Conservation (phyloP, 2,888 invertebrate genomes). For the Dryocosmus kuriphilus region DNA sequence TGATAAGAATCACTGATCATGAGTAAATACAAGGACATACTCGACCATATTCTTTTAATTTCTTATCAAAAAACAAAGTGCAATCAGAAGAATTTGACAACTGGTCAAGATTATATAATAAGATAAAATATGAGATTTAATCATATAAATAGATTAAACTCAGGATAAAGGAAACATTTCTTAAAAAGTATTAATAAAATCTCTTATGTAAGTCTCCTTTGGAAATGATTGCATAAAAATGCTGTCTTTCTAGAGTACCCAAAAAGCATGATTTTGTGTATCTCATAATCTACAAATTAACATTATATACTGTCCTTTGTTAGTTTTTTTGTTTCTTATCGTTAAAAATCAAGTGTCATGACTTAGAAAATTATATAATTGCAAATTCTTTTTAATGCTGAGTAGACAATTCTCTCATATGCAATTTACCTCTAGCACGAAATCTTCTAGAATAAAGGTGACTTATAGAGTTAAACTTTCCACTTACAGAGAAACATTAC, state of each 20-base stretch:
- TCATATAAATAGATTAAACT: not conserved
- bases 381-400: not conserved
- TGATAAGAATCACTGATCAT: slow-evolving; percentile 13
- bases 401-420: not conserved
- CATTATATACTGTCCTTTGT: too few species aligned
- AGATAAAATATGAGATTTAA: not conserved
- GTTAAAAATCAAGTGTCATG: too few species aligned
- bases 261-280: too few species aligned
- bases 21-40: not conserved
- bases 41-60: not conserved
- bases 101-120: slow-evolving; percentile 6
- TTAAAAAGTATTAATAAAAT: not conserved
- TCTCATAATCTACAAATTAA: too few species aligned
- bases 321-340: too few species aligned
- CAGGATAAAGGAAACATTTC: not conserved
- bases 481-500: too few species aligned
- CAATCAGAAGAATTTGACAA: slow-evolving; percentile 4
- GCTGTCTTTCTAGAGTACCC: not conserved
- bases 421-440: not conserved
- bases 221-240: not conserved
- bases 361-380: not conserved
- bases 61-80: slow-evolving; percentile 28
- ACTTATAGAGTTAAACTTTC: not conserved
- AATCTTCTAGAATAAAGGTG: not conserved
- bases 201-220: not conserved